phyloP scores from a whole-genome alignment of 2,113 vertebrate species.

The Benitochromis conjunctus region DNA sequence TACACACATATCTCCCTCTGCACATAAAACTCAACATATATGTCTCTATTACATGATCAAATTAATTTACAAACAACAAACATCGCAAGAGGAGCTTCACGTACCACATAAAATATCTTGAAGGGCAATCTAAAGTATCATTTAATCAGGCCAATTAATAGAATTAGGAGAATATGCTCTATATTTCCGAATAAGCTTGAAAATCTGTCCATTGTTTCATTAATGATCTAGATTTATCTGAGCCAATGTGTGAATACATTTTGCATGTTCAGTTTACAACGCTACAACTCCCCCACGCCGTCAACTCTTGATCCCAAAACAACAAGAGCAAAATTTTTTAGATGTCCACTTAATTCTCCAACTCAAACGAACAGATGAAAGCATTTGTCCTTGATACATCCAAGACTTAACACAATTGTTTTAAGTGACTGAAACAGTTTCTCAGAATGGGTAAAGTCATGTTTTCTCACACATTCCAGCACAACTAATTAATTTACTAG shows the following conservation, averaged over 20 bases:
- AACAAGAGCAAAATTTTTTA: neutral
- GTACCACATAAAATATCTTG: neutral
- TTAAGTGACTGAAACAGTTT: neutral
- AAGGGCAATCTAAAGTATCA: neutral
- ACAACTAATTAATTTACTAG: neutral
- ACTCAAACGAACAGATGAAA: neutral
- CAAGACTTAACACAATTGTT: neutral
- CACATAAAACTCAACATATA: neutral
- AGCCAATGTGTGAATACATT: neutral
- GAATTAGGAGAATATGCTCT: neutral
- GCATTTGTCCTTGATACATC: neutral
- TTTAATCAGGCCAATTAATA: neutral
- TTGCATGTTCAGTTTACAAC: neutral
- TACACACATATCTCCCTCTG: neutral
- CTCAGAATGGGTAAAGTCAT: neutral
- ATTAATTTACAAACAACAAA: neutral
- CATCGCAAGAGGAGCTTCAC: neutral
- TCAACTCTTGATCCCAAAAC: neutral
- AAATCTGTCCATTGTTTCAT: neutral
- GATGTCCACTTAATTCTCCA: neutral
- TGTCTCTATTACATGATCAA: neutral
- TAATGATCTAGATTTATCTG: neutral
- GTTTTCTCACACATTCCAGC: neutral
- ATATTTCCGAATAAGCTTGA: neutral
- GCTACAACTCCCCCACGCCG: neutral